Base-by-base conservation (phyloP, 2,888 invertebrate genomes). In the Apamea monoglypha region DNA sequence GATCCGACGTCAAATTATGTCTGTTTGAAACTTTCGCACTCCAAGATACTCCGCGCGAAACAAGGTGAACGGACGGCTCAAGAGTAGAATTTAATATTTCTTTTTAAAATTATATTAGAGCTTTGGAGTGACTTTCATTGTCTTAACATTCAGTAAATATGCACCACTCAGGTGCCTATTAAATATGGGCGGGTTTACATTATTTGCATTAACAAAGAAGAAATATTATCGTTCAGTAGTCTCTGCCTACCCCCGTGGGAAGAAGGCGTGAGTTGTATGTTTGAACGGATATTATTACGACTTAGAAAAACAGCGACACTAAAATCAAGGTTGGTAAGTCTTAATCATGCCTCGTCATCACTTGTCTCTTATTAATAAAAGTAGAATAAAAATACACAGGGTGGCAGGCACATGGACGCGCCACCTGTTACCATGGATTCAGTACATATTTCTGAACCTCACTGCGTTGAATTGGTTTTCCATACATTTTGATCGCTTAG, bases 1-100 rank as follows among this genome's bases (percentile, higher is more conserved):
- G 87, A 85, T 78, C 85, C 82, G 81, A 76, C 82, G 76, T 71
- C 76, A 74, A 82, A 83, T 87, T 82, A 81, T 88, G 87, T 83
- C 81, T 83, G 84, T 88, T 82, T 74, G 70, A 77, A 90, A 89
- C 69, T 87, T 82, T 73, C 56, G 14, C 72, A 74, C 84, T 69
- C 70, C 44, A 64, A 78, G 68, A 64, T 72, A 82, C 53, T 70
- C 67, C 56, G 59, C 53, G 71, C 1, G 50, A 53, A 70, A 47
- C 70, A 74, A 86, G 63, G 83, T 74, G 47, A 74, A 66, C 69
- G 61, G 61, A 59, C 70, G 56, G 63, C 40, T 61, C 32, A 73
- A 64, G 56, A 69, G 61, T 56, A n/a, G 25, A 32, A 61, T 73
- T 83, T 61, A 53, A 71, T 66, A 80, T 85, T 85, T 74, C 12